Evolutionary conservation across 2,113 vertebrate genomes (phyloP), one percentile per base, ranked within the genome.

Genomic region (Odontesthes bonariensis): DNA sequence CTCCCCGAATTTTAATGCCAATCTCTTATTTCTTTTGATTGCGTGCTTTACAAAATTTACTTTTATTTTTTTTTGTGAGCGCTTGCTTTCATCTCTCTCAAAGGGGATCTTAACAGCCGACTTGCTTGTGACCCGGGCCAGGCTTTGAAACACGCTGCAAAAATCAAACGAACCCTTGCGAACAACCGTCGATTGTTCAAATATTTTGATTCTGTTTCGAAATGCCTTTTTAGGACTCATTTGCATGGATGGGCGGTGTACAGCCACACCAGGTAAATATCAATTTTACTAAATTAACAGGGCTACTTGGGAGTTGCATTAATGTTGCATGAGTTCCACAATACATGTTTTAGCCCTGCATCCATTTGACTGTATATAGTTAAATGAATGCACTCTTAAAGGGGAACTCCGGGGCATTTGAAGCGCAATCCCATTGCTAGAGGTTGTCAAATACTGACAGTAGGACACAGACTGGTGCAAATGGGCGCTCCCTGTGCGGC

Each of bases 11-110:
- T 66, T 79, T 22, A 60, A 54, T 74, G 56, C 67, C 68, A 76
- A 66, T 79, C 77, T 84, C 49, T 82, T 14, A 35, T 79, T 77
- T 81, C 70, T 73, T 89, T 73, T 88, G 81, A 87, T 86, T 57
- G 13, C 9, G 5, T 75, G 53, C 31, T 69, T 67, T 65, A 82
- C 63, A 64, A 75, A 80, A 85, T 87, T 22, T 40, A 67, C 80
- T 86, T 73, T 65, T 80, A 87, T 49, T 86, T 65, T 80, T 88
- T 49, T 86, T 69, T 58, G 35, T 3, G 19, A 69, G 32, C 20
- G 4, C 47, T 27, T 8, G 63, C 83, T 86, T 91, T 88, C 60
- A 75, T 89, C 59, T 73, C 6, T 19, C 63, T 72, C 56, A 83
- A 83, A 77, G 63, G 65, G 78, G 23, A 49, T 65, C 75, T 78